phyloP scores from a whole-genome alignment of 2,113 vertebrate genomes.

The Mustelus asterias region DNA sequence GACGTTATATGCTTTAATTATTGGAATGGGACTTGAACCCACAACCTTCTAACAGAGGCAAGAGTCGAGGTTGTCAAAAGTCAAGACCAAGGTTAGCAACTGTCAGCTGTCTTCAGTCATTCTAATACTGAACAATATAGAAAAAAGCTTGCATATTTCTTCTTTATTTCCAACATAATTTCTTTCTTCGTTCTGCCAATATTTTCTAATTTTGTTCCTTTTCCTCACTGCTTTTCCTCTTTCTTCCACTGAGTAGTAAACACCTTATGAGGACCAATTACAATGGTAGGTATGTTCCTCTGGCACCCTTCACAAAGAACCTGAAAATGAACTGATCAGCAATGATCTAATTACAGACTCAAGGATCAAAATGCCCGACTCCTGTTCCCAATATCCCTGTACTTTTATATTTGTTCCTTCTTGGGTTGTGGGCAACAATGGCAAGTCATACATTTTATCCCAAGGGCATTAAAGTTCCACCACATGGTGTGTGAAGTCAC shows the following conservation, averaged over 20 bases:
- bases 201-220: not conserved
- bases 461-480: too few species aligned
- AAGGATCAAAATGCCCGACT: not conserved
- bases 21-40: not conserved
- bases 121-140: not conserved
- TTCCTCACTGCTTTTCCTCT: not conserved
- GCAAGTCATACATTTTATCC: not conserved
- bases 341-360: too few species aligned
- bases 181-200: not conserved
- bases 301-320: too few species aligned
- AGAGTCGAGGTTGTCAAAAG: not conserved
- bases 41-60: not conserved
- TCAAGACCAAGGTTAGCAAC: not conserved
- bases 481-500: not conserved
- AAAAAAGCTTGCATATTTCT: not conserved
- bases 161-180: not conserved
- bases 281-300: too few species aligned
- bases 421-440: not conserved
- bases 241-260: not conserved
- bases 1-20: not conserved
- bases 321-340: too few species aligned
- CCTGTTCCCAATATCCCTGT: not conserved
- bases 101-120: not conserved
- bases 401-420: not conserved
- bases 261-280: not conserved